Evolutionary conservation across 2,113 vertebrate genomes (phyloP), one percentile per base, ranked within the genome.

Genomic region (Pseudorectes ferrugineus): DNA sequence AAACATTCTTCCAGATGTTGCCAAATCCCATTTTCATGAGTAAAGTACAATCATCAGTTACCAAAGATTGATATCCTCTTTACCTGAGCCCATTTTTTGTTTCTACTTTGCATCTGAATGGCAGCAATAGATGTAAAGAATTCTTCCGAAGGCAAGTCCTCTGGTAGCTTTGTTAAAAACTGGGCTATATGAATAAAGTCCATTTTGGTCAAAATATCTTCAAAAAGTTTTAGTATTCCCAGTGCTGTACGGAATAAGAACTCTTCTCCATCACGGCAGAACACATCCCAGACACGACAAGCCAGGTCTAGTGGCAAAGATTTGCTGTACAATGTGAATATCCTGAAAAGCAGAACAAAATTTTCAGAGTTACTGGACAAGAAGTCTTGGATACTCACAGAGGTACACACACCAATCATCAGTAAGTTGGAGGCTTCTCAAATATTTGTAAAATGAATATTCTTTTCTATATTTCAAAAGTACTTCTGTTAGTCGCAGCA

Each of bases 151-250:
- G 98, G 98, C 95, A 99, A 96, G 91, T 98, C 98, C 63, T 99
- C 99, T 1, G 99, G 99, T 75, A 99, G 98, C 77, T 98, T 98
- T 5, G 99, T 99, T 86, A 99, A 98, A 98, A 99, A 99, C 97
- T 99, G 99, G 7, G 99, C 99, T 89, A 99, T 98, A 95, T 99
- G 99, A 95, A 99, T 99, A 97, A 99, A 99, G 98, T 99, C 99
- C 99, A 99, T 99, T 97, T 97, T 97, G 81, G 98, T 98, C 96
- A 99, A 98, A 95, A 99, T 97, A 94, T 99, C 99, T 96, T 98
- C 98, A 79, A 99, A 99, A 61, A 99, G 98, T 72, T 97, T 98
- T 85, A 99, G 97, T 96, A 99, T 97, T 81, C 99, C 99, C 94
- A 99, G 97, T 0, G 98, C 99, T 25, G 99, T 99, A 88, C 99